Base-by-base conservation (phyloP, 2,888 invertebrate species). In the Fissipunctia ypsillon region DNA sequence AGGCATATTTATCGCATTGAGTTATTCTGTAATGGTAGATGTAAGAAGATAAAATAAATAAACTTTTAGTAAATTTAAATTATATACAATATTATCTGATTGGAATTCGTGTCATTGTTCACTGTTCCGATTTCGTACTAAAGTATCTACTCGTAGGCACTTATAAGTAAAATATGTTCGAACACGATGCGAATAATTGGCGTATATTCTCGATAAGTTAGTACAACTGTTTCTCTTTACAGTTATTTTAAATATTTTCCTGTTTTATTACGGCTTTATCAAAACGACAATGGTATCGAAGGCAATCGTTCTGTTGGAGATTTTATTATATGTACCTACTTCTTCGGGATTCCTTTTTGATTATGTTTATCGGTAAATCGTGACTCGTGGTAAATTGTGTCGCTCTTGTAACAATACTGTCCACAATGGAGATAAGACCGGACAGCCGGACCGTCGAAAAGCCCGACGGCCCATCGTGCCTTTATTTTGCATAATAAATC, bases 401-500 rank as follows among this genome's bases (percentile, higher is more conserved):
- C n/a, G 48, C 43, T 19, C 69, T 64, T 70, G 61, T 82, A 43
- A 78, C 74, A 69, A 76, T 72, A 31, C 60, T 50, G 57, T 66
- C 60, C 64, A 48, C 56, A 69, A 43, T 50, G 28, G 10, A 75
- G 75, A 84, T 78, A 80, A 75, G 45, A 67, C 61, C 60, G 74
- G 78, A 56, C 54, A 31, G 35, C 35, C 10, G 31, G 22, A 48
- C 31, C 63, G 22, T 31, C 45, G 63, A 63, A 61, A 45, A 72
- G 25, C 50, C 45, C 63, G 64, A 52, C 72, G 65, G 69, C 61
- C 63, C 74, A 60, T 61, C 63, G 50, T 72, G 68, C 85, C 86
- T 87, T 88, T 88, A 88, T 89, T 91, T 89, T 88, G 83, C 87
- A 90, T 90, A 91, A 90, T 91, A 91, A 90, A 91, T 91, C 90